Evolutionary conservation across 2,113 vertebrate genomes (phyloP).

Genomic region (Chaetura pelagica): DNA sequence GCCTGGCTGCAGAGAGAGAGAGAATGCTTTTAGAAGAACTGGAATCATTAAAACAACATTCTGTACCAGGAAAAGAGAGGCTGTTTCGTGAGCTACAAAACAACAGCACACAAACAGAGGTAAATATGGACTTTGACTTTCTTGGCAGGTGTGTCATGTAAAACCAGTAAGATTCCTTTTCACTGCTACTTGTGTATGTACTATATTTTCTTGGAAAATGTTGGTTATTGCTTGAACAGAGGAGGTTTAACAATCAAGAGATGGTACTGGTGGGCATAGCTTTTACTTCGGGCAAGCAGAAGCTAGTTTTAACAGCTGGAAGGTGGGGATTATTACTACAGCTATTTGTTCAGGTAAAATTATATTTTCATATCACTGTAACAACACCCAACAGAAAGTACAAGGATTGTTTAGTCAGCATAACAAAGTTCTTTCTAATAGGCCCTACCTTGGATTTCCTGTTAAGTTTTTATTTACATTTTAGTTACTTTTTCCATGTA

Average conservation of each 20-base stretch:
- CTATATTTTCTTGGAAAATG: background rate
- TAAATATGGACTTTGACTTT: conserved; percentile 72
- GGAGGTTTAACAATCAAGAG: conserved; percentile 36
- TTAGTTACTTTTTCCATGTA: background rate
- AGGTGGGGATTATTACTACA: background rate
- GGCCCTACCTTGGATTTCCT: conserved; percentile 30
- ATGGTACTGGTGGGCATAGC: conserved; percentile 3
- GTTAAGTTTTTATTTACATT: background rate
- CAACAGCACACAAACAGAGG: conserved; percentile 84
- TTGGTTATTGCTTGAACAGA: background rate
- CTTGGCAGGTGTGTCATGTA: background rate
- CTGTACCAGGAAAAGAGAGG: conserved; percentile 68
- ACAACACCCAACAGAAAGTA: conserved; percentile 70
- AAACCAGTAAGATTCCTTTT: conserved; percentile 10
- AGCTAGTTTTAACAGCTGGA: background rate
- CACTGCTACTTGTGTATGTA: background rate
- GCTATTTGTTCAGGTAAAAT: conserved; percentile 54
- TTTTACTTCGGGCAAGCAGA: conserved; percentile 44
- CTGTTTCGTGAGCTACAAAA: conserved; percentile 64
- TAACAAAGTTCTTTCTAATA: conserved; percentile 39
- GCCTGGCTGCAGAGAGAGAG: conserved; percentile 79
- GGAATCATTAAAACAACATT: conserved; percentile 74
- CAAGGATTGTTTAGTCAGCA: conserved; percentile 22
- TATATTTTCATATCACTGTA: conserved; percentile 79
- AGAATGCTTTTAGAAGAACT: conserved; percentile 80